Evolutionary conservation across 2,888 invertebrate species (phyloP), one percentile per base, ranked within the genome.

Genomic region (Ecliptopera silaceata): DNA sequence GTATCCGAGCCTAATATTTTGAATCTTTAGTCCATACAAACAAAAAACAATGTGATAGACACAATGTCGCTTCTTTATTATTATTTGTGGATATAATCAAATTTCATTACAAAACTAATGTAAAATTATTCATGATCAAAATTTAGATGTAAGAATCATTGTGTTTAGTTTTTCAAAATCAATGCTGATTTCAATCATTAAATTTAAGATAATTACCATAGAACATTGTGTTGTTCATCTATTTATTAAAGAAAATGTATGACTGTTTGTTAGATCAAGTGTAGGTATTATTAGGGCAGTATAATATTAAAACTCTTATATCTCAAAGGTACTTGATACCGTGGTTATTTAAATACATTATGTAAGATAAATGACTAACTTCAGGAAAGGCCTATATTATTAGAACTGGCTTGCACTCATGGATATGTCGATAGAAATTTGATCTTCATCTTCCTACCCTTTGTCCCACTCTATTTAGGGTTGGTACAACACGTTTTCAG

Each of bases 1-100:
- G 67, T 70, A 80, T 82, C 82, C 79, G 82, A 84, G 80, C 82
- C 82, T 81, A 77, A 80, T 77, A 59, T 78, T 69, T 75, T 75
- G 68, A 72, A 74, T 68, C 71, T 67, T 72, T 74, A 74, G 72
- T 68, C 68, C 63, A 65, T 79, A 70, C 69, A 66, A 69, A 70
- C 68, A 65, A 69, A 26, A 68, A 65, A 69, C 65, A 66, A 74
- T 78, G 77, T 82, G 75, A 82, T 80, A 77, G 69, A 72, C 65
- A 69, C 42, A 67, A 64, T 68, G 68, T 74, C 68, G 65, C 69
- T 66, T 63, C 32, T 64, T 54, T 69, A 54, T 29, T 65, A 66
- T 68, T 56, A 65, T 59, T 65, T 64, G 45, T 66, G 55, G 57
- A 62, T 55, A 59, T 47, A 57, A 59, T 57, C 56, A 53, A 60